A percentile compares a stretch with the other conserved stretches of the same genome.
Conservation (phyloP, 2,797 vertebrate genomes). For the Dromococcyx pavoninus region DNA sequence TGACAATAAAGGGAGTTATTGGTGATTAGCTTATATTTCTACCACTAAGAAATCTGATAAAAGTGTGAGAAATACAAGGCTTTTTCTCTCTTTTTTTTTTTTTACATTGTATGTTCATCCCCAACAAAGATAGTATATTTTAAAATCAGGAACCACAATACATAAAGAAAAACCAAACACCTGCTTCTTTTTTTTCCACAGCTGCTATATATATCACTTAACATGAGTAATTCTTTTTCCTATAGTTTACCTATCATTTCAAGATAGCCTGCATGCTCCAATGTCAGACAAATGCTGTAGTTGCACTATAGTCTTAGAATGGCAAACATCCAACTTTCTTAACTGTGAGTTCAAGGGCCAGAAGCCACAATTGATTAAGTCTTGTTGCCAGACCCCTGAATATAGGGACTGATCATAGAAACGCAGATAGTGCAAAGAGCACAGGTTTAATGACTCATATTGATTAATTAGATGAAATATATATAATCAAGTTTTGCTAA, state of each 20-base stretch:
- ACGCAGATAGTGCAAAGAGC: neutral
- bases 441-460: conserved; percentile 4
- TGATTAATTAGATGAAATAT: conserved; percentile 22
- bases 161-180: neutral
- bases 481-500: conserved; percentile 45
- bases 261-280: neutral
- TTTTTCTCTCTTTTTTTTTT: neutral
- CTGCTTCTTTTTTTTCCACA: neutral
- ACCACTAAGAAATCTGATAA: neutral
- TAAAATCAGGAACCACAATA: neutral
- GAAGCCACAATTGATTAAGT: neutral
- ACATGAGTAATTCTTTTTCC: neutral
- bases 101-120: neutral
- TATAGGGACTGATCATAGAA: neutral
- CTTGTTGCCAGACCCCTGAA: neutral
- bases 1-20: neutral
- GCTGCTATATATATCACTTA: neutral
- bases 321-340: neutral
- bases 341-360: neutral
- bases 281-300: neutral
- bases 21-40: neutral
- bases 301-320: neutral
- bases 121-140: neutral
- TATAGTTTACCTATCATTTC: neutral
- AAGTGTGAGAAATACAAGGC: neutral